Base-by-base conservation (phyloP, 2,113 vertebrate genomes). In the Epinephelus cyanopodus region DNA sequence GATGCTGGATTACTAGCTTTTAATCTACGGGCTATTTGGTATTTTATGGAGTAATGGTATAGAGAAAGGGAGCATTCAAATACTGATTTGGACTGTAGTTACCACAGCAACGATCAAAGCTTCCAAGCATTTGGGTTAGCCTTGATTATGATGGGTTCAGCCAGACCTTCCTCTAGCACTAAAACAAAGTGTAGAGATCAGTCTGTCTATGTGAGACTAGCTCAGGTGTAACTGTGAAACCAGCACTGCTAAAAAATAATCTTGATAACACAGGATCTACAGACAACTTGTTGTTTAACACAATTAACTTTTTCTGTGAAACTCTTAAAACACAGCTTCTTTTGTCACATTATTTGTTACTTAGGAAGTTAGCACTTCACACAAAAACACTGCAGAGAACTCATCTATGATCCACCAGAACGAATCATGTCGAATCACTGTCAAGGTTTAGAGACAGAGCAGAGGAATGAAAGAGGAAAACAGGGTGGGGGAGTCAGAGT, bases 211-310 rank as follows among this genome's bases (percentile, higher is more conserved):
- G 33, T 37, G 33, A 5, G 33, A 37, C 33, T 37, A 52, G 42
- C 42, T 78, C 57, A 45, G 58, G 29, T 45, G 66, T 57, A 33
- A 47, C 39, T 57, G 39, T 33, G 50, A 71, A 63, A 39, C 27
- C 27, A 53, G 17, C 39, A 8, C 57, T 8, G 18, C 47, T 53
- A 45, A 70, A 60, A 78, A 61, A 2, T n/a, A 4, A 60, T 57
- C 52, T 5, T 57, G 54, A 47, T 19, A 3, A 64, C 2, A 13
- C 0, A 18, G n/a, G 29, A 12, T 17, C 6, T 0, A 5, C 6
- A 45, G 4, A 57, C 42, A 5, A 39, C 52, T 0, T 19, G 64
- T 37, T 29, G 29, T 56, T 37, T n/a, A n/a, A n/a, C n/a, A n/a
- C n/a, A n/a, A n/a, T n/a, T n/a, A n/a, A n/a, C n/a, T n/a, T n/a